These are phyloP conservation scores for Dioctria linearis DNA, from an alignment of 2,888 invertebrate genomes.

Conservation along the genomic window DNA sequence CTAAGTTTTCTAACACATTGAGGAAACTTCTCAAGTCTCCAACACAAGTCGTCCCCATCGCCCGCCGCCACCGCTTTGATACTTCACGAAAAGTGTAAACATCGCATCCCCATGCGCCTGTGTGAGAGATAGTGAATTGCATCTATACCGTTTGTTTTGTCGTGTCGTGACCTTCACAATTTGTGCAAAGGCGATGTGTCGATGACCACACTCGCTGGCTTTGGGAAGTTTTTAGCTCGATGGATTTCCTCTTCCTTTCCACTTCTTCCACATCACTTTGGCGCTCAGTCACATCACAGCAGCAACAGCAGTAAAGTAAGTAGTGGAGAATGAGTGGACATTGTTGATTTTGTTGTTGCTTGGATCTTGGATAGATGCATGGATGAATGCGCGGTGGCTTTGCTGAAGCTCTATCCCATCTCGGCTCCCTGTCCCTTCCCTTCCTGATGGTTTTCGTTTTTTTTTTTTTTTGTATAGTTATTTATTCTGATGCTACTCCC, in stretches of 20 bases:
- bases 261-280: constrained; percentile 55
- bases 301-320: too few species aligned
- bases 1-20: too few species aligned
- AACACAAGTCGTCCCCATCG: too few species aligned
- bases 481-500: too few species aligned
- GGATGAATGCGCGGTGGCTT: not conserved
- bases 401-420: not conserved
- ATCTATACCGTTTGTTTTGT: constrained; percentile 59
- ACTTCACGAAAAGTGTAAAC: too few species aligned
- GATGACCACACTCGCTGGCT: constrained; percentile 69
- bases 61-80: too few species aligned
- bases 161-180: constrained; percentile 72
- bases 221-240: constrained; percentile 21
- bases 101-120: not conserved
- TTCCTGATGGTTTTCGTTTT: too few species aligned
- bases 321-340: not conserved
- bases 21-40: too few species aligned
- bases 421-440: not conserved
- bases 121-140: constrained; percentile 48
- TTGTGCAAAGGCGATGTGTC: constrained; percentile 73
- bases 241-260: constrained; percentile 47
- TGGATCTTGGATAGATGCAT: constrained; percentile 3
- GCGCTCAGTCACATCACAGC: constrained; percentile 19
- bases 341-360: not conserved
- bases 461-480: too few species aligned